These are phyloP conservation scores for Cydia pomonella DNA, from an alignment of 1,140 invertebrate genomes.

Conservation along the genomic window DNA sequence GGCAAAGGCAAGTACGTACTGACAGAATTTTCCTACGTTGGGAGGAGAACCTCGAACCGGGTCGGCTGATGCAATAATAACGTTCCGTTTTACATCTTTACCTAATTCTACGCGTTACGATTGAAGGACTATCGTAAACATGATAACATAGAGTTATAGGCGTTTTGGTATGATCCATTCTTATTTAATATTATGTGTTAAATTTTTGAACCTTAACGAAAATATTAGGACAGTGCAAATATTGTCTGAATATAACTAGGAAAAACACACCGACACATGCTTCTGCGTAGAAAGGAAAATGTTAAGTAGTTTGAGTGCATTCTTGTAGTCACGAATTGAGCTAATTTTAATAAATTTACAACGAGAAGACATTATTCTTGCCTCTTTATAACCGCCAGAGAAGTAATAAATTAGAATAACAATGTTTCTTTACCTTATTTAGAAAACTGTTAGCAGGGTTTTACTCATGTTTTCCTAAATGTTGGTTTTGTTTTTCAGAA, in stretches of 20 bases:
- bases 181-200: too few species aligned
- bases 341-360: background rate
- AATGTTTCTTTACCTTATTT: background rate
- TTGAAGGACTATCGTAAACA: background rate
- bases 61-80: conserved; percentile 43
- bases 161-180: background rate
- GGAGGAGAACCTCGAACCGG: conserved; percentile 6
- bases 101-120: background rate
- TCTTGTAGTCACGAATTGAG: background rate
- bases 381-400: background rate
- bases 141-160: background rate
- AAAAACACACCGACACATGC: background rate
- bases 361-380: background rate
- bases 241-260: background rate
- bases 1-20: too few species aligned
- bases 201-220: too few species aligned
- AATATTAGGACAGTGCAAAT: too few species aligned
- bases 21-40: background rate
- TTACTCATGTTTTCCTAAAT: background rate
- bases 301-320: background rate
- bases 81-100: conserved; percentile 40
- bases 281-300: background rate
- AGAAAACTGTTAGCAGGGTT: background rate
- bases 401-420: background rate
- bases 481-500: background rate